Percentiles rank a stretch among this genome's conserved stretches.
phyloP scores from a whole-genome alignment of 2,888 invertebrate genomes.

The Terebella lapidaria region DNA sequence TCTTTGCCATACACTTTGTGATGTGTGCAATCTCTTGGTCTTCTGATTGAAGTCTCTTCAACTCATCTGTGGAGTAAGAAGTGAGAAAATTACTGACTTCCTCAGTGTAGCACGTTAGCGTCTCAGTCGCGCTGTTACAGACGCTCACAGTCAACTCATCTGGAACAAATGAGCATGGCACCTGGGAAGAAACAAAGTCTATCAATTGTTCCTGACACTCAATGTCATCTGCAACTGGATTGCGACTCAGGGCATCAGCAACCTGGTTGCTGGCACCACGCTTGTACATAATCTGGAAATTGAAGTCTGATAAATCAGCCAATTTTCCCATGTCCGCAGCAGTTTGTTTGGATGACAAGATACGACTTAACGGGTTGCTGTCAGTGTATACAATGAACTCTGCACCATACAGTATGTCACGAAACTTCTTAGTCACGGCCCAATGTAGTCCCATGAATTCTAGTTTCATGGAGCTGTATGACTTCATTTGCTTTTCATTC shows the following conservation, averaged over 20 bases:
- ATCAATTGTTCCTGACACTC: neutral
- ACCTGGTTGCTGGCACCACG: neutral
- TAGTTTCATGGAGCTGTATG: neutral
- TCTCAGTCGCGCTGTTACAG: too few relatives aligned
- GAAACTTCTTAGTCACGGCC: neutral
- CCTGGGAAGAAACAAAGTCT: too few relatives aligned
- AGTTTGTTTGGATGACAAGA: neutral
- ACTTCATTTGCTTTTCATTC: neutral
- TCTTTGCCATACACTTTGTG: neutral
- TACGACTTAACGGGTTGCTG: neutral
- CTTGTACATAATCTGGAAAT: neutral
- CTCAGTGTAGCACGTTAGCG: too few relatives aligned
- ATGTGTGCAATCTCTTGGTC: neutral
- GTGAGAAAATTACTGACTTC: too few relatives aligned
- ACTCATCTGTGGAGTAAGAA: too few relatives aligned
- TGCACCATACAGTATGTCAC: neutral
- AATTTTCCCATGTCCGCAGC: neutral
- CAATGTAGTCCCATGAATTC: neutral
- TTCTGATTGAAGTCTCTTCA: neutral
- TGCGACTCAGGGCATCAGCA: neutral
- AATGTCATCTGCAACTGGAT: neutral
- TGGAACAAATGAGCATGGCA: too few relatives aligned
- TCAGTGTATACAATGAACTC: neutral
- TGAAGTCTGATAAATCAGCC: neutral
- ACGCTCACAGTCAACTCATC: too few relatives aligned